phyloP scores from a whole-genome alignment of 2,888 invertebrate species.

The Diogma glabrata region DNA sequence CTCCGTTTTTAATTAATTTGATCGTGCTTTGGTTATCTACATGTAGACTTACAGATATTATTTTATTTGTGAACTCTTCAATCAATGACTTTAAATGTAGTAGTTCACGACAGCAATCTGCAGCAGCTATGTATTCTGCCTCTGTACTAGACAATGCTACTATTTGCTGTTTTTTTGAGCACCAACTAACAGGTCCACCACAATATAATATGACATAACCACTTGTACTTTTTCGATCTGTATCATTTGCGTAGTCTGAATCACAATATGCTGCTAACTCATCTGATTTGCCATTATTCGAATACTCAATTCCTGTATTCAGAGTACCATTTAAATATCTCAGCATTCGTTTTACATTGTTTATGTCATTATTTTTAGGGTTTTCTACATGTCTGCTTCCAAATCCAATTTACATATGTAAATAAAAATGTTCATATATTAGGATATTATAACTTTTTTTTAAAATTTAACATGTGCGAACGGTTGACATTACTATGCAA shows the following conservation, averaged over 20 bases:
- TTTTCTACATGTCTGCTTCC: not conserved
- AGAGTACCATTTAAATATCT: not conserved
- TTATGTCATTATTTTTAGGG: not conserved
- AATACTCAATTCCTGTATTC: not conserved
- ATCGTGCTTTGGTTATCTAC: not conserved
- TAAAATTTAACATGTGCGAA: too few species aligned
- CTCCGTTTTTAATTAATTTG: not conserved
- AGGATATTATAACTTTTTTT: too few species aligned
- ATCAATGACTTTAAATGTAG: not conserved
- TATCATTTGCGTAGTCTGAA: slow-evolving; percentile 9
- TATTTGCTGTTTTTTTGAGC: slow-evolving; percentile 15
- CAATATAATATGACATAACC: slow-evolving; percentile 15
- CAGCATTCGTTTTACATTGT: not conserved
- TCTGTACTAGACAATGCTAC: slow-evolving; percentile 14
- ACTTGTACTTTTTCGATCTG: slow-evolving; percentile 16
- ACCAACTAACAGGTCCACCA: slow-evolving; percentile 13
- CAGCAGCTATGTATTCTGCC: slow-evolving; percentile 14
- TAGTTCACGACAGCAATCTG: not conserved
- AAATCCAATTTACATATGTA: not conserved
- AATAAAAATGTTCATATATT: too few species aligned
- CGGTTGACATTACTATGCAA: too few species aligned
- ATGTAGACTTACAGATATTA: not conserved
- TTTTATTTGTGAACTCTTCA: not conserved
- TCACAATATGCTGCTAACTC: not conserved
- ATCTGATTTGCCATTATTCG: not conserved